phyloP scores from a whole-genome alignment of 2,797 vertebrate genomes.

The Huso huso region DNA sequence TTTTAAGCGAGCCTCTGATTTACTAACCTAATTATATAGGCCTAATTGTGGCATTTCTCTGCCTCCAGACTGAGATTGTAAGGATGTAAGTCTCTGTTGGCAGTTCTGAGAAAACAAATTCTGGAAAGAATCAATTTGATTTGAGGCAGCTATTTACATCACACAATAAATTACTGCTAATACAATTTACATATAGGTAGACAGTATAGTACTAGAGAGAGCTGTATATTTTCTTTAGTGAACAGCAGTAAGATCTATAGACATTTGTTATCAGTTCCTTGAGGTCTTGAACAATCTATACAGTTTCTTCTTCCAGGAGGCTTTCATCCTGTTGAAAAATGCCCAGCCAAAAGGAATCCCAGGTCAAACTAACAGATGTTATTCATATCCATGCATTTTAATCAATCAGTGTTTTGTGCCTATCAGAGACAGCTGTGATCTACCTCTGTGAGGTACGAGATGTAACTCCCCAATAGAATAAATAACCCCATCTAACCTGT shows the following conservation, averaged over 20 bases:
- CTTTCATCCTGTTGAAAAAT: too few species aligned
- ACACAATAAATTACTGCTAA: too few species aligned
- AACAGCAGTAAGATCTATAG: too few species aligned
- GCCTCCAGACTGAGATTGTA: neutral
- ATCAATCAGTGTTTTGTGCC: neutral
- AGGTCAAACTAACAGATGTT: neutral
- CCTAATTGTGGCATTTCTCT: neutral
- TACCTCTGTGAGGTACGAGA: neutral
- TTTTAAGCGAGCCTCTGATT: neutral
- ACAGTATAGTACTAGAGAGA: too few species aligned
- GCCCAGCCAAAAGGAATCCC: too few species aligned
- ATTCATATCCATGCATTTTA: neutral
- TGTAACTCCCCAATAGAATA: neutral
- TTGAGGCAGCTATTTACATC: too few species aligned
- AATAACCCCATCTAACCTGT: neutral
- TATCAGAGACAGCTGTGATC: neutral
- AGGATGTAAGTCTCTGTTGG: neutral
- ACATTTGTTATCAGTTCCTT: too few species aligned
- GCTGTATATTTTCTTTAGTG: too few species aligned
- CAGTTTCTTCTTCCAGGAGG: too few species aligned
- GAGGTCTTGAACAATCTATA: too few species aligned
- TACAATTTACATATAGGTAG: neutral
- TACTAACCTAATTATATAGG: conserved; percentile 10
- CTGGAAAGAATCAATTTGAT: too few species aligned
- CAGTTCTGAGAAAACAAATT: too few species aligned